Base-by-base conservation (phyloP, 2,888 invertebrate genomes). In the Parnassius glacialis region DNA sequence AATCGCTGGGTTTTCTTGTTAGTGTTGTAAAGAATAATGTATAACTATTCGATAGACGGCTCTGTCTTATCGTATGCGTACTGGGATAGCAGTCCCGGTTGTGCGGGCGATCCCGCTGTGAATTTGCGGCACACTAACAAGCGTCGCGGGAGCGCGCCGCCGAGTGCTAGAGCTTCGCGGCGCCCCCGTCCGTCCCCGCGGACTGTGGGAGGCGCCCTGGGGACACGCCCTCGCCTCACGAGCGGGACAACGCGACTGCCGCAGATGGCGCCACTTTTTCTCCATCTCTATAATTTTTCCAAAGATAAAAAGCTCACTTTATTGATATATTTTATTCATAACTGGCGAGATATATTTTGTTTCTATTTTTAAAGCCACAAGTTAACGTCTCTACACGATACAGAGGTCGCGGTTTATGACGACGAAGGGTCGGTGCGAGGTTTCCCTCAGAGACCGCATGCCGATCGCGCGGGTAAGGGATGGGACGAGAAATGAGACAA, bases 161-260 rank as follows among this genome's bases (percentile, higher is more conserved):
- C 79, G 85, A 88, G 89, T 87, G 87, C 91, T 84, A 85, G 81
- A 85, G 90, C 90, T 85, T 85, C 88, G 82, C 86, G 85, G 92
- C 86, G 89, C 89, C 89, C 86, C 87, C 88, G 87, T 83, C 89
- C 85, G 85, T 87, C 89, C 89, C 88, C 87, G 89, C 89, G 87
- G 87, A 85, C 88, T 85, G 87, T 81, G 89, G 89, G 90, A 86
- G 87, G 87, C 80, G 87, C 90, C 88, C 89, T 78, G 74, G 89
- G 90, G 89, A 89, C 91, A 92, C 92, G 92, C 92, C 92, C 92
- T 92, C 92, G 89, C 87, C 90, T 83, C 88, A 80, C 84, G 92
- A 92, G 92, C 88, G 81, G 82, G 90, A 91, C 84, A 70, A 79
- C 82, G 79, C 79, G 79, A 88, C 78, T 71, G 67, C 57, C 72